Evolutionary conservation across 2,113 vertebrate species (phyloP).

Genomic region (Taurulus bubalis): DNA sequence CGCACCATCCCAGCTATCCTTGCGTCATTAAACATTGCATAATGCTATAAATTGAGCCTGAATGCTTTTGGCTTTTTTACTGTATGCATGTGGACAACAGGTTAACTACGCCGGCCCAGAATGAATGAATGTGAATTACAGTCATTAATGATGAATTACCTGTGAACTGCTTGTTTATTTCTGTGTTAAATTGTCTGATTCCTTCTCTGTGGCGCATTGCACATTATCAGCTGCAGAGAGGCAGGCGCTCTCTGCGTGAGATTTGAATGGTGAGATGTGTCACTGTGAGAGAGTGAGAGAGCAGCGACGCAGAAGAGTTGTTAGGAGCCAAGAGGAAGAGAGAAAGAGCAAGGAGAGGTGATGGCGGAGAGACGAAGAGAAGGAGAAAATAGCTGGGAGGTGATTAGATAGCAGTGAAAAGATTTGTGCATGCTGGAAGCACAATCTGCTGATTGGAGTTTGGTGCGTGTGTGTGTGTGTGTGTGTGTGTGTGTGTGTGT

Average conservation of each 20-base stretch:
- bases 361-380: conserved; percentile 8
- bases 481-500: background rate
- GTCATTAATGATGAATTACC: conserved; percentile 63
- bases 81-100: conserved; percentile 3
- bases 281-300: conserved; percentile 58
- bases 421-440: conserved; percentile 28
- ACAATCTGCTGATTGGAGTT: conserved; percentile 24
- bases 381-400: conserved; percentile 28
- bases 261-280: conserved; percentile 64
- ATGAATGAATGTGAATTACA: conserved; percentile 48
- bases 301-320: conserved; percentile 49
- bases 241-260: conserved; percentile 66
- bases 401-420: conserved; percentile 47
- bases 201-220: conserved; percentile 69
- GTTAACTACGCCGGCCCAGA: conserved; percentile 15
- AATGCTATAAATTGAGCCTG: conserved; percentile 13
- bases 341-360: conserved; percentile 38
- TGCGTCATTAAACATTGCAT: conserved; percentile 31
- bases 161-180: conserved; percentile 70
- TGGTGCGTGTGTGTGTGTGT: background rate
- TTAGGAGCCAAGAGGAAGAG: conserved; percentile 39
- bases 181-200: conserved; percentile 74
- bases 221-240: conserved; percentile 73
- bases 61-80: background rate
- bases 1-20: background rate